Base-by-base conservation (phyloP, 2,888 invertebrate genomes). In the Cephonodes hylas region DNA sequence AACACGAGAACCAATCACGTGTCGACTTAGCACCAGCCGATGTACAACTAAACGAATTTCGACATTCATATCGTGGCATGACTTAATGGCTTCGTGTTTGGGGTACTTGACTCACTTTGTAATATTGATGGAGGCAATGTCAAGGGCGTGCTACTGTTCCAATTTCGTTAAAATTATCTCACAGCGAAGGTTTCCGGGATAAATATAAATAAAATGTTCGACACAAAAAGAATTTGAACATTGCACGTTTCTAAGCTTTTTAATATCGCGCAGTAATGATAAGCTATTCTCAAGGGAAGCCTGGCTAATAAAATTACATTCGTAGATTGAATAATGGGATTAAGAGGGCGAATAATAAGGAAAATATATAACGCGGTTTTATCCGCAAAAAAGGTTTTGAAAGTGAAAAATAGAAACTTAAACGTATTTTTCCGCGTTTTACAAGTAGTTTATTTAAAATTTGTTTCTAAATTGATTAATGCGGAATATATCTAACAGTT, bases 1-100 rank as follows among this genome's bases (percentile, higher is more conserved):
- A 78, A 79, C 81, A 81, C 74, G 77, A 76, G 78, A 82, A 76
- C 86, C 89, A 89, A 89, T 89, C 86, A 87, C 77, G 74, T 68
- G 66, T 73, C 75, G 76, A 81, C 81, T 84, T 81, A 83, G 80
- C 71, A 69, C 68, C 73, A 70, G 67, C 70, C 77, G 72, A 73
- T 78, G 73, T 78, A 77, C 80, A 73, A 74, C 38, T 76, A 73
- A 80, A 81, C 75, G 78, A 81, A 82, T 86, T 81, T 80, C 81
- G 77, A 74, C 76, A 73, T 83, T 77, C 73, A 77, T 74, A 75
- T 65, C 62, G 46, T 61, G 58, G 22, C 61, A 64, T 64, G 58
- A 63, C 60, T 31, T 65, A 63, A 64, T 62, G 38, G 44, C 8
- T 31, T 31, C 45, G 23, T 45, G 58, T 57, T 46, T 44, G 44